phyloP scores from a whole-genome alignment of 64 coral and sea anemone genomes.

The Stylophora pistillata region DNA sequence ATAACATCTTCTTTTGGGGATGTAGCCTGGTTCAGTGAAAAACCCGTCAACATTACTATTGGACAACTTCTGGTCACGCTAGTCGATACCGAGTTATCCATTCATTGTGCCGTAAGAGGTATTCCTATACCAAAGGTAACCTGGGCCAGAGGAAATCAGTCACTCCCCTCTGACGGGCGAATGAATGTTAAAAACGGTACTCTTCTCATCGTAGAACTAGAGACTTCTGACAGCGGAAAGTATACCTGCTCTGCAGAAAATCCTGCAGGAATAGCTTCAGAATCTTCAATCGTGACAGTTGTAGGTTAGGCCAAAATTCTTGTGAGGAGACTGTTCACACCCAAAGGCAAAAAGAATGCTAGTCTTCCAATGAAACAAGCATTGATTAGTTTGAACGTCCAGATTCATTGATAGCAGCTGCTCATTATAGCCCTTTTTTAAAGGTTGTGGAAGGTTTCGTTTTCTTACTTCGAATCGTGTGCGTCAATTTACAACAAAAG shows the following conservation, averaged over 20 bases:
- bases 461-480: too few relatives aligned
- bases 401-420: too few relatives aligned
- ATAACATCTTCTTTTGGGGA: neutral
- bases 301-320: conserved; percentile 31
- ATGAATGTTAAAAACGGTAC: conserved; percentile 29
- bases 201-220: conserved; percentile 32
- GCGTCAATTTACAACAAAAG: too few relatives aligned
- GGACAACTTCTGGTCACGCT: conserved; percentile 34
- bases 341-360: too few relatives aligned
- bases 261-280: conserved; percentile 28
- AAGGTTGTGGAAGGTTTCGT: too few relatives aligned
- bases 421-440: too few relatives aligned
- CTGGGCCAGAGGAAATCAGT: conserved; percentile 53
- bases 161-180: conserved; percentile 33
- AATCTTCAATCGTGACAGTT: conserved; percentile 46
- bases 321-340: neutral
- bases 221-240: conserved; percentile 43
- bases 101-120: conserved; percentile 60
- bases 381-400: too few relatives aligned
- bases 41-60: conserved; percentile 47
- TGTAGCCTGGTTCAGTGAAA: neutral
- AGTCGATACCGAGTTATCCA: conserved; percentile 40
- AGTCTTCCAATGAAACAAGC: too few relatives aligned
- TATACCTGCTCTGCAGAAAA: conserved; percentile 62
- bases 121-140: conserved; percentile 64